These are phyloP conservation scores for Indicator indicator DNA, from an alignment of 2,113 vertebrate genomes.

Conservation along the genomic window DNA sequence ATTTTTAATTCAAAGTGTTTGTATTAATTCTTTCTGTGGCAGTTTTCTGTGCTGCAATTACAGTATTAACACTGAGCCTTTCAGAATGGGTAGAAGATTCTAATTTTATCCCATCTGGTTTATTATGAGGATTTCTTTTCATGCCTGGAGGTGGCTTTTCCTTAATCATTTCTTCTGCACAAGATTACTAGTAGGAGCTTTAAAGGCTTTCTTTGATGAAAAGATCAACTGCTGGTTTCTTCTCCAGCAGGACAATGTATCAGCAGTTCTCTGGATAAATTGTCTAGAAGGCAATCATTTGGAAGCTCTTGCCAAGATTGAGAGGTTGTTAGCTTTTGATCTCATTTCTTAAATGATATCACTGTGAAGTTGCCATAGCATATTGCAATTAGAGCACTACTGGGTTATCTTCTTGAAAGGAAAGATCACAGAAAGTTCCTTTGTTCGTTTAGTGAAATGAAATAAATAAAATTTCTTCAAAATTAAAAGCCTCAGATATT, in stretches of 20 bases:
- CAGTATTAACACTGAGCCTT: slow-evolving; percentile 64
- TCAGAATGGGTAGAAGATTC: slow-evolving; percentile 54
- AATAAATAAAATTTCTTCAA: not conserved
- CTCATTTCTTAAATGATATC: slow-evolving; percentile 29
- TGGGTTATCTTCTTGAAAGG: not conserved
- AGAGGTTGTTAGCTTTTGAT: slow-evolving; percentile 60
- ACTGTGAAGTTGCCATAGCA: not conserved
- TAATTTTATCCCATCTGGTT: slow-evolving; percentile 73
- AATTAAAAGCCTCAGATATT: not conserved
- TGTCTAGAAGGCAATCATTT: slow-evolving; percentile 64
- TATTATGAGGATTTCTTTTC: slow-evolving; percentile 34
- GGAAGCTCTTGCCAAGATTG: slow-evolving; percentile 32
- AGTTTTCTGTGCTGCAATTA: slow-evolving; percentile 62
- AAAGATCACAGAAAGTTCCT: not conserved
- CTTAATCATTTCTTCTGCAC: slow-evolving; percentile 64
- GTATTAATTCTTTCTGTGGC: slow-evolving; percentile 49
- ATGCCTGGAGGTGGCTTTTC: slow-evolving; percentile 54
- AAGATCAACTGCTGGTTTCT: slow-evolving; percentile 54
- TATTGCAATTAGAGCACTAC: not conserved
- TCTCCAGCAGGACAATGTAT: slow-evolving; percentile 35
- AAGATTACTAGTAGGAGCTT: slow-evolving; percentile 42
- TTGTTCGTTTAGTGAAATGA: not conserved
- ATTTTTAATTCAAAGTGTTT: slow-evolving; percentile 60
- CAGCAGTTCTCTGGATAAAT: slow-evolving; percentile 53
- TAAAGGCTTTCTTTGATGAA: slow-evolving; percentile 53